Evolutionary conservation across 2,113 vertebrate species (phyloP).

Genomic region (Psilopogon haemacephalus): DNA sequence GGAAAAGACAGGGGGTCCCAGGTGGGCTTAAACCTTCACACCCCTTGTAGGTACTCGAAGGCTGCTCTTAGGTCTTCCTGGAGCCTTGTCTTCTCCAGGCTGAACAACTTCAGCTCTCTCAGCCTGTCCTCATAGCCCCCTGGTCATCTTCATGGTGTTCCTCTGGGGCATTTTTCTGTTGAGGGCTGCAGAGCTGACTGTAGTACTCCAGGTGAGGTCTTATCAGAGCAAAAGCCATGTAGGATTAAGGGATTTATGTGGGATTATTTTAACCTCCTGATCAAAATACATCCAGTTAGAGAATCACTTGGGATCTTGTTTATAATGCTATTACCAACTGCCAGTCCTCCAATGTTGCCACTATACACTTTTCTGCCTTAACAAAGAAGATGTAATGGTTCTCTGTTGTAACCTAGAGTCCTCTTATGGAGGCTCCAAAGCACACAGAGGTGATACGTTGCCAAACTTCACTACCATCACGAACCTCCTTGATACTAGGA

Average conservation of each 20-base stretch:
- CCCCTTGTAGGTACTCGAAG: too few relatives aligned
- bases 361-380: accelerated
- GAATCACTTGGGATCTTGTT: not conserved
- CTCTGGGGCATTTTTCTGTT: too few relatives aligned
- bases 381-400: not conserved
- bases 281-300: not conserved
- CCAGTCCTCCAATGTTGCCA: not conserved
- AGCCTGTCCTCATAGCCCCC: too few relatives aligned
- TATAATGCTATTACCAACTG: not conserved
- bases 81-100: too few relatives aligned
- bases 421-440: not conserved
- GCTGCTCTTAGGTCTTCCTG: too few relatives aligned
- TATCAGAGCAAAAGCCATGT: too few relatives aligned
- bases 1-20: too few relatives aligned
- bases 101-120: too few relatives aligned
- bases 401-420: not conserved
- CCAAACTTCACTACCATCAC: not conserved
- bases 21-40: too few relatives aligned
- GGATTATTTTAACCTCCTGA: not conserved
- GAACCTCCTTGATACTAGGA: not conserved
- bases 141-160: too few relatives aligned
- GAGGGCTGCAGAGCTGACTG: too few relatives aligned
- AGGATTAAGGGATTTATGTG: not conserved
- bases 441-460: not conserved
- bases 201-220: too few relatives aligned